A percentile compares a stretch with the other conserved stretches of the same genome.
Conservation (phyloP, 2,113 vertebrate genomes). For the Climacteris rufus region DNA sequence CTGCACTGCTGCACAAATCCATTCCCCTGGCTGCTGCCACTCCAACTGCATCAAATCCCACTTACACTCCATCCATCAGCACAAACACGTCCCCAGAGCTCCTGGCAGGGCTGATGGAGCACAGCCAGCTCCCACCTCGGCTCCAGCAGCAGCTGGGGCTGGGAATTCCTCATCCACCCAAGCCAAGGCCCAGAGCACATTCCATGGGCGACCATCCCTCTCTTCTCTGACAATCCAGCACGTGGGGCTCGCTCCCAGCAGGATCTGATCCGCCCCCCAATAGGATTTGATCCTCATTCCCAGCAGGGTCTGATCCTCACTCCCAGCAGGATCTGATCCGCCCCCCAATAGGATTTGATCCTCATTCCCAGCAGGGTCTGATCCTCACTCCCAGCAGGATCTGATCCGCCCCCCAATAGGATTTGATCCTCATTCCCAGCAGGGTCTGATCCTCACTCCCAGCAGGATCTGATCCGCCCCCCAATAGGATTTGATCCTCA, state of each 20-base stretch:
- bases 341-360: neutral
- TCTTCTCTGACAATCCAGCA: neutral
- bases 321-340: neutral
- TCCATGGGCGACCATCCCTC: neutral
- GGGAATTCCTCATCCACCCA: neutral
- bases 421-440: too few relatives aligned
- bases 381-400: neutral
- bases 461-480: too few relatives aligned
- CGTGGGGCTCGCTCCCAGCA: fast-evolving
- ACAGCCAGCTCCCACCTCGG: neutral
- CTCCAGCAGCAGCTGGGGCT: neutral
- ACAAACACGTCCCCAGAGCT: neutral
- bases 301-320: neutral
- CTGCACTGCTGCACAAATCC: neutral
- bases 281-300: neutral
- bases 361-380: neutral
- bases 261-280: neutral
- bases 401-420: too few relatives aligned
- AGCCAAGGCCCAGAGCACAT: neutral
- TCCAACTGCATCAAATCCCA: neutral
- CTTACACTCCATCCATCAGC: neutral
- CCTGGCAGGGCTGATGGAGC: neutral
- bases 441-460: neutral
- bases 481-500: too few relatives aligned
- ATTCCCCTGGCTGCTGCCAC: neutral